Base-by-base conservation (phyloP, 2,888 invertebrate genomes). In the Dexiosoma caninum region DNA sequence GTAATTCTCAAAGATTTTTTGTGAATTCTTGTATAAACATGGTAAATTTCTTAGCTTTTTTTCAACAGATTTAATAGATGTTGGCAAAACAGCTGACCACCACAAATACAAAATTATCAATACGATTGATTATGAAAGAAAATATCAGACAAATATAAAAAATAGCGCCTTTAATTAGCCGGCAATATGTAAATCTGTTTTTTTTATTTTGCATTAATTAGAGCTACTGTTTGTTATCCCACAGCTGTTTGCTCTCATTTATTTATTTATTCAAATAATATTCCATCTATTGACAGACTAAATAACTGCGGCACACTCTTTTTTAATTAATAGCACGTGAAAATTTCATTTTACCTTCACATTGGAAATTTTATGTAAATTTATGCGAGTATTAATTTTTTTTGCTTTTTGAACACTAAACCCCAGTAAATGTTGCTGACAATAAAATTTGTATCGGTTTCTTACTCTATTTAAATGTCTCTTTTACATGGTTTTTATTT, bases 361-460 rank as follows among this genome's bases (percentile, higher is more conserved):
- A 59, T 67, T 62, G 72, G 19, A 64, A 77, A 51, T 40, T 51
- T 30, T 16, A 49, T 49, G 32, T 32, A 62, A 42, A 51, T 53
- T 30, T n/a, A n/a, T n/a, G n/a, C n/a, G n/a, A n/a, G n/a, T n/a
- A n/a, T n/a, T n/a, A n/a, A n/a, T n/a, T 49, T 60, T 12, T 44
- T 10, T 60, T 60, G 27, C 27, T 67, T 19, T 37, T 30, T 53
- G 16, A 55, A 35, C 2, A 67, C 8, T 10, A 51, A 44, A 35
- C 23, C n/a, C n/a, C n/a, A n/a, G 30, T 32, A 53, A 67, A 67
- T 53, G 7, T 37, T 78, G 79, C 79, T 79, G 69, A 79, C 59
- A 57, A 44, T 14, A 53, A 30, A 59, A 30, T 72, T 74, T 40
- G 27, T 57, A 64, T 40, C 19, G n/a, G 12, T 42, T 44, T 74